phyloP scores from a whole-genome alignment of 2,888 invertebrate genomes.

The Anthoptus insignis region DNA sequence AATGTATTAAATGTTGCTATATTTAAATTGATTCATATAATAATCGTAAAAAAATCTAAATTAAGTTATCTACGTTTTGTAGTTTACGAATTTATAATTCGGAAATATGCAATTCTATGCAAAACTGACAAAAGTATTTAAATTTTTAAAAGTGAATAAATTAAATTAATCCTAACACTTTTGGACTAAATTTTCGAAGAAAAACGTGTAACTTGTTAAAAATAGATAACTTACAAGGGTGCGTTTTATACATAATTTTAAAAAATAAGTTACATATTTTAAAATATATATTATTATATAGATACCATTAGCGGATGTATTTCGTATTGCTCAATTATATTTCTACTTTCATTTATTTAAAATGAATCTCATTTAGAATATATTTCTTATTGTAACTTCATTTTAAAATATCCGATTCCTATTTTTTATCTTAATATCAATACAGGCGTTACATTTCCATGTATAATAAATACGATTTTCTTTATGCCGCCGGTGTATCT shows the following conservation, averaged over 20 bases:
- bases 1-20: background rate
- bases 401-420: background rate
- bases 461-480: no score
- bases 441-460: background rate
- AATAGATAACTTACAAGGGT: background rate
- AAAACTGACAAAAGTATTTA: no score
- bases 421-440: slow-evolving; percentile 3
- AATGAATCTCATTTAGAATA: slow-evolving; percentile 16
- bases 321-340: background rate
- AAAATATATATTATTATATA: background rate
- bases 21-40: background rate
- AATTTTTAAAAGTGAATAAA: no score
- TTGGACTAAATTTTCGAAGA: no score
- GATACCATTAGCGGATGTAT: background rate
- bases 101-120: no score
- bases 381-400: background rate
- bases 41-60: no score
- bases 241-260: background rate
- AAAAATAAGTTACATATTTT: no score
- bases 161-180: no score
- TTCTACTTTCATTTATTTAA: background rate
- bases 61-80: no score
- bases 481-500: slow-evolving; percentile 22
- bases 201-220: background rate
- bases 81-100: no score